Base-by-base conservation (phyloP, 2,113 vertebrate genomes). In the Syngnathus scovelli region DNA sequence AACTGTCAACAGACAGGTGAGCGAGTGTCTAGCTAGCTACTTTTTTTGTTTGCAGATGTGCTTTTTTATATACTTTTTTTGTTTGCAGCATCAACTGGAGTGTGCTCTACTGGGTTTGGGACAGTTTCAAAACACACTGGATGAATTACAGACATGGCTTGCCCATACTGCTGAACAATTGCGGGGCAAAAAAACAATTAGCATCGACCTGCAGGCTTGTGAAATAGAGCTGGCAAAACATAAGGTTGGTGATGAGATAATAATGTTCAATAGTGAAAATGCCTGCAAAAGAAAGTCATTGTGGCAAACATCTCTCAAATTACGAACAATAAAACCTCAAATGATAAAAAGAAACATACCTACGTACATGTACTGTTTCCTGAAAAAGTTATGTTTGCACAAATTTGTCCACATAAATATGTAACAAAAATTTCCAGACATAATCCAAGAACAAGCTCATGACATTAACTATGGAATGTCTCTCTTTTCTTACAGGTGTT, bases 191-290 rank as follows among this genome's bases (percentile, higher is more conserved):
- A 78, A 79, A 7, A 82, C 80, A 39, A 83, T 91, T 79, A 88
- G 87, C 73, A 92, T 90, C 0, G 94, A 96, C 84, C 90, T 95
- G 74, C 94, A 94, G 86, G 85, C 88, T 78, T 95, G 94, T 44
- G 94, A 95, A 86, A 94, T 96, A 43, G 92, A 95, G 82, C 88
- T 96, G 85, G 94, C 94, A 71, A 96, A 95, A 82, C 94, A 95
- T 86, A 94, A 93, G 93, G 94, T 95, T 63, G 66, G 83, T 75
- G 51, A 49, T 67, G 37, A 13, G n/a, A 33, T 7, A 58, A 41
- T 18, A 18, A 73, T 38, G 4, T 3, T 27, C 7, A 66, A n/a
- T 48, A 58, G 27, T 43, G 16, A 10, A 56, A 36, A 27, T 56
- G 43, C 36, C 27, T 49, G 16, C 7, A 37, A 18, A 36, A 39